Percentiles rank a stretch among this genome's conserved stretches.
Conservation (phyloP, 1,140 invertebrate species). For the Philotrypesis tridentata region DNA sequence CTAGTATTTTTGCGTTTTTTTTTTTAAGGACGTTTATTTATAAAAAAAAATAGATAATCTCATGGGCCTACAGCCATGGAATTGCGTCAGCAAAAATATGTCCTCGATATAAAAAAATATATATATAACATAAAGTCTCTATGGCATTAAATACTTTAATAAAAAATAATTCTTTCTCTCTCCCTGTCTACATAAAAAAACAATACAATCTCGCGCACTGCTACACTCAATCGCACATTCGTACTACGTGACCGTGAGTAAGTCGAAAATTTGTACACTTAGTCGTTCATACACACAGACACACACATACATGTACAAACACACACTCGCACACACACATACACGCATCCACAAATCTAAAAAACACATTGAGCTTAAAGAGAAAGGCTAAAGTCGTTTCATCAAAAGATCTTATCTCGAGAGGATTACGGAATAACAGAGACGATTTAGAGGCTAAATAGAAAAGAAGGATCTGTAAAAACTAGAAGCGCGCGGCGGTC, state of each 20-base stretch:
- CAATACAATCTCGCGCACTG: neutral
- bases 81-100: neutral
- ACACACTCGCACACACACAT: too few relatives aligned
- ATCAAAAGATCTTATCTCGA: neutral
- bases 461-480: too few relatives aligned
- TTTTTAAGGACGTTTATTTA: neutral
- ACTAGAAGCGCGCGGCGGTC: neutral
- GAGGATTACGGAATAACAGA: neutral
- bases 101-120: neutral
- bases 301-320: too few relatives aligned
- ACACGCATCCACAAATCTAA: too few relatives aligned
- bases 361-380: too few relatives aligned
- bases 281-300: too few relatives aligned
- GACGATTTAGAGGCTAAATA: too few relatives aligned
- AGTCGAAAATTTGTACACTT: neutral
- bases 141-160: neutral
- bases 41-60: neutral
- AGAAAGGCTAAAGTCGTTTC: too few relatives aligned
- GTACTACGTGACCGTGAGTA: neutral
- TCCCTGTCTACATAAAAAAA: too few relatives aligned
- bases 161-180: too few relatives aligned
- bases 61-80: neutral
- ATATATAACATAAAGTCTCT: neutral
- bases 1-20: neutral
- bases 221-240: neutral